Evolutionary conservation across 2,797 vertebrate species (phyloP), one percentile per base, ranked within the genome.

Genomic region (Hyperoplus lanceolatus): DNA sequence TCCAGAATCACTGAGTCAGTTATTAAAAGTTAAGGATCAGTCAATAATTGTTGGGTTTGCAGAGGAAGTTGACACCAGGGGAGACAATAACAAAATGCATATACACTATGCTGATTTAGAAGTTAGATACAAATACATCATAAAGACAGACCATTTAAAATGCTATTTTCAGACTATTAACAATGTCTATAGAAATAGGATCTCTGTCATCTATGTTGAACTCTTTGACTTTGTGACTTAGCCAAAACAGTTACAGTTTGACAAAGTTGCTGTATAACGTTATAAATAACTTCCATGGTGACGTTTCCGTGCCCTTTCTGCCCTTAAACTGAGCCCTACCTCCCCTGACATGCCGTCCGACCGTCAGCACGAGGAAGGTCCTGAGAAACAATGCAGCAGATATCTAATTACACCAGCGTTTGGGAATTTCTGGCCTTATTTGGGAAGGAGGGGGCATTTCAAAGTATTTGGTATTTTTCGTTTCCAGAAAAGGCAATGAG

Each of bases 401-500:
- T 81, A 82, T 92, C 84, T 83, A 82, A 86, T 90, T 87, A 89
- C 90, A 79, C 5, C 76, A 90, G 80, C 10, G 13, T 89, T 88
- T 81, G 71, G 90, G 90, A 91, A 92, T 92, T 90, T 86, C 78
- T 81, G 85, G 65, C 87, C 88, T 89, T 87, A 89, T 90, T 92
- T 88, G 80, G 88, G 66, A 29, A 29, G 29, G 29, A 29, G 29
- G 75, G 75, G 79, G 41, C 54, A 8, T 55, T 29, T 29, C 29
- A 29, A 56, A 64, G 72, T 61, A 82, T 86, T 86, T 82, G 72
- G 46, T 86, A 79, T 83, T 90, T 85, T 84, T 75, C 29, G 49
- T 90, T 87, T 75, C 90, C 84, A 70, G 84, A 93, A 81, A 93
- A 92, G 89, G 88, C 65, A 90, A 82, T 18, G 49, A 78, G 70